Evolutionary conservation across 1,140 invertebrate genomes (phyloP), one percentile per base, ranked within the genome.

Genomic region (Wasmannia auropunctata): DNA sequence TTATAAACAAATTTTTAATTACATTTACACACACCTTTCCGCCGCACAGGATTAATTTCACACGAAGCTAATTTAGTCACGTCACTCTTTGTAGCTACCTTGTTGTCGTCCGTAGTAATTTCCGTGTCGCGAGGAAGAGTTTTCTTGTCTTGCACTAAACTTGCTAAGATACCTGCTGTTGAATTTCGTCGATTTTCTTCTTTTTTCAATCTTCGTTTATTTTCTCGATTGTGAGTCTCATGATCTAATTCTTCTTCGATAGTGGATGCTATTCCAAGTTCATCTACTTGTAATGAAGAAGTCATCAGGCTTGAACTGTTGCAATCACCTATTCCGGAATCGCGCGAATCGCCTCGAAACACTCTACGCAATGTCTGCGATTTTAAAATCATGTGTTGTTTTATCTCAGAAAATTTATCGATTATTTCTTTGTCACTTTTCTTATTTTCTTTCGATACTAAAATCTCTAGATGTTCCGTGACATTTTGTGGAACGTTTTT

Each of bases 341-440:
- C 90, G 0, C 94, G 34, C 93, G 86, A 89, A 93, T 95, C 46
- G 87, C 93, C 94, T 94, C 94, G 90, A 92, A 93, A 65, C 76
- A 92, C 58, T 84, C 86, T 80, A 87, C 58, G 72, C 25, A 83
- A 2, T 91, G 93, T 19, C 92, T 95, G 65, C 92, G 92, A 16
- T 93, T 95, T 70, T 90, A 91, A 54, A 93, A 75, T 34, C 92
- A 86, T 92, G 93, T 74, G 87, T 46, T 40, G 75, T 6, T 90
- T 46, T 2, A 51, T 19, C 37, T 58, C 56, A 51, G 40, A 77
- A 34, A 75, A 40, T 84, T 87, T 88, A 62, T 86, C 83, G 11
- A 31, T 72, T n/a, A 60, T 16, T 8, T 65, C 79, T 28, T 85
- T 69, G 0, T 74, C 49, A 8, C 11, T n/a, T 80, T 86, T 60